Percentiles rank a stretch among this genome's conserved stretches.
Conservation (phyloP, 2,797 vertebrate genomes). For the Microhierax caerulescens region DNA sequence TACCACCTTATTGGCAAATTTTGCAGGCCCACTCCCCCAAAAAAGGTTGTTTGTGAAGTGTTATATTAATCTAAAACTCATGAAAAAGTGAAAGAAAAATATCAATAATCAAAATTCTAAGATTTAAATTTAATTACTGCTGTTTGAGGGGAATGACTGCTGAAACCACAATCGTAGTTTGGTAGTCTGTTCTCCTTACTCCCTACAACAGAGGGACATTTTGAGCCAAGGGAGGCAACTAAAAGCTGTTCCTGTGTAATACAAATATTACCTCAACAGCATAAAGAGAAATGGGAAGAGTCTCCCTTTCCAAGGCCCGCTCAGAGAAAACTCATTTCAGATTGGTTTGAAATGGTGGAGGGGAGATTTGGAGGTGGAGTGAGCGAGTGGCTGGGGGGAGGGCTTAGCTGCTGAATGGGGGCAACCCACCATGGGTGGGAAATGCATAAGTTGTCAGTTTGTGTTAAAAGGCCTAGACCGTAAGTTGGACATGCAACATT, state of each 20-base stretch:
- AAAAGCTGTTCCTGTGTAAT: background rate
- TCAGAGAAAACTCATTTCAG: too few species aligned
- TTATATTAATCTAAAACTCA: background rate
- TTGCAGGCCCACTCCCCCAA: background rate
- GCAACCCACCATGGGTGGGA: background rate
- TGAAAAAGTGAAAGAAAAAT: background rate
- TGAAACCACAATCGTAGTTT: background rate
- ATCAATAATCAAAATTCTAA: background rate
- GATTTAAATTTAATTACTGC: background rate
- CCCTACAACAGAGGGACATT: background rate
- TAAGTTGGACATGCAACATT: background rate
- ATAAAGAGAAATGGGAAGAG: background rate
- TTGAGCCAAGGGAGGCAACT: background rate
- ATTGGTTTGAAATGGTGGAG: background rate
- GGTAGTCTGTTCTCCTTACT: background rate
- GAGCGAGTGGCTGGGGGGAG: background rate
- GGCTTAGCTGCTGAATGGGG: background rate
- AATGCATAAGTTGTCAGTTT: background rate
- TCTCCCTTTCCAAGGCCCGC: background rate
- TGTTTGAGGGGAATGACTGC: background rate
- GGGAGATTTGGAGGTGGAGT: background rate
- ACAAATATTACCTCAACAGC: background rate
- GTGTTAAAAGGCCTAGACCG: background rate
- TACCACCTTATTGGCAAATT: background rate
- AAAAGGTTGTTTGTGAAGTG: background rate